Conservation (phyloP, 2,113 vertebrate genomes). For the Athene cunicularia region DNA sequence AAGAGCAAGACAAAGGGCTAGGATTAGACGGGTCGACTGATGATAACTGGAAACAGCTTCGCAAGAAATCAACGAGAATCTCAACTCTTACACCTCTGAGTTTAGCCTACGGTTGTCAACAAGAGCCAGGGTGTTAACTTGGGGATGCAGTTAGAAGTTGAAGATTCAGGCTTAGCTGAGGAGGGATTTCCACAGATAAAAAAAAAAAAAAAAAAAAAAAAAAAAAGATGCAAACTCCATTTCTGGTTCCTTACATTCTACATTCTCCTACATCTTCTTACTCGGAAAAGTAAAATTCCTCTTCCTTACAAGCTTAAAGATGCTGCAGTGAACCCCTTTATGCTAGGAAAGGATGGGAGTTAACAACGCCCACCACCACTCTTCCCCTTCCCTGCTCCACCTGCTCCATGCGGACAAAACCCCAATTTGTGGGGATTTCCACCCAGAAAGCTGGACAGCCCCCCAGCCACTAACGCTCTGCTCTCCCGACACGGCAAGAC, state of each 20-base stretch:
- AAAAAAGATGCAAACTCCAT: background rate
- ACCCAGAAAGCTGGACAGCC: background rate
- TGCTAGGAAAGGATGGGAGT: background rate
- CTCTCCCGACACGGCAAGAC: background rate
- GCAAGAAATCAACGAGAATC: background rate
- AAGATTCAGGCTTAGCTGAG: background rate
- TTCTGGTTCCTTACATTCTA: background rate
- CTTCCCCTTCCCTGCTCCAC: background rate
- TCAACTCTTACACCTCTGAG: background rate
- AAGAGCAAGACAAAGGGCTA: background rate
- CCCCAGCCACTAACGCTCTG: background rate
- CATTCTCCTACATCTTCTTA: background rate
- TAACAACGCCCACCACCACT: background rate
- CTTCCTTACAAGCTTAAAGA: background rate
- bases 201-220: background rate
- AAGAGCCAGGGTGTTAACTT: background rate
- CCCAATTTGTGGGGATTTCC: background rate
- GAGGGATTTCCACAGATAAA: background rate
- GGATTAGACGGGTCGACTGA: accelerated
- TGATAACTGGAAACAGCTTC: background rate
- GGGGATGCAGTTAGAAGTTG: background rate
- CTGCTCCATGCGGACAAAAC: background rate
- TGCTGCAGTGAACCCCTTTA: no score
- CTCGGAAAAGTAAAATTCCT: background rate
- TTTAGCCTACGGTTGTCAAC: background rate